Conservation (phyloP, 2,797 vertebrate species). For the Columba guinea region DNA sequence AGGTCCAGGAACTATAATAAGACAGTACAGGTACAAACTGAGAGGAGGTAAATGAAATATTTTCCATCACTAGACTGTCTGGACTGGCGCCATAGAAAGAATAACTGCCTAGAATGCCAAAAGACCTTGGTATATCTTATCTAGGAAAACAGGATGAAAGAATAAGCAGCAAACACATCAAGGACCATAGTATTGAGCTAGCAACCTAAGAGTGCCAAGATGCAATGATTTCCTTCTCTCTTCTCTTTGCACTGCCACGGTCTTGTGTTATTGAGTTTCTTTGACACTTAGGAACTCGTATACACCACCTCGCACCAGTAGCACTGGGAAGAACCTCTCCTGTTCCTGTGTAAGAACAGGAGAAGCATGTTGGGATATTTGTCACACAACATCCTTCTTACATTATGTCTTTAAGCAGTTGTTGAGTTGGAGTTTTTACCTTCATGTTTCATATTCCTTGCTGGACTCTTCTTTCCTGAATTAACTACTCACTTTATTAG, state of each 20-base stretch:
- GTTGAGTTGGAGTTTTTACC: not conserved
- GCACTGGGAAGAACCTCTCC: not conserved
- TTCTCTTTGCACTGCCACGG: not conserved
- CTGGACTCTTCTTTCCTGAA: not conserved
- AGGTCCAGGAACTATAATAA: not conserved
- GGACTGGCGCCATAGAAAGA: not conserved
- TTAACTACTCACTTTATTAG: not conserved
- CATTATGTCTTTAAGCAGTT: not conserved
- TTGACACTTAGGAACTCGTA: not conserved
- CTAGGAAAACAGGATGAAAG: not conserved
- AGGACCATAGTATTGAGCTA: not conserved
- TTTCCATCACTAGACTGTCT: conserved; percentile 2
- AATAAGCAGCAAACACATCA: not conserved
- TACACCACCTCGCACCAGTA: not conserved
- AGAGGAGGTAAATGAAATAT: conserved; percentile 51
- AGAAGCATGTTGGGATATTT: not conserved
- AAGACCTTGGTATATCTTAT: not conserved
- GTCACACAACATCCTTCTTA: not conserved
- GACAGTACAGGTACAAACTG: not conserved
- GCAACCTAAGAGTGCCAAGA: not conserved
- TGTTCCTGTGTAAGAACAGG: not conserved
- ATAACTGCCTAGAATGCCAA: not conserved
- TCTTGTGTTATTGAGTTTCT: not conserved
- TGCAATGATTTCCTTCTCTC: not conserved
- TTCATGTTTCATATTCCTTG: not conserved